These are phyloP conservation scores for Norana najaformis DNA, from an alignment of 2,888 invertebrate species.

Conservation along the genomic window DNA sequence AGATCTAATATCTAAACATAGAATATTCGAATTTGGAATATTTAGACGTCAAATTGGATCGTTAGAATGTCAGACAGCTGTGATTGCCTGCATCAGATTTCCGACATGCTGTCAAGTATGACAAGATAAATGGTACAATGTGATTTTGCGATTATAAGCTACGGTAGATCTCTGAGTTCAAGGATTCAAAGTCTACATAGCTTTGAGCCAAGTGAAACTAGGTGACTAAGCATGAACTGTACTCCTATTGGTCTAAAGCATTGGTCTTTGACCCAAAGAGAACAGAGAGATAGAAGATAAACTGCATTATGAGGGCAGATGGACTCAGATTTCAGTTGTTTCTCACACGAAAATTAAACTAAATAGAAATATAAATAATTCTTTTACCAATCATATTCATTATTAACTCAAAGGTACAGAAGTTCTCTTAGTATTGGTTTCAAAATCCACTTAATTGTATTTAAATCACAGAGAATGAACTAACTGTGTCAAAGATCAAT, in stretches of 20 bases:
- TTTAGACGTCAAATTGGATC: background rate
- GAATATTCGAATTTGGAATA: conserved; percentile 5
- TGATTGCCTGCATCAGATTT: background rate
- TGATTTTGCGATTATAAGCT: background rate
- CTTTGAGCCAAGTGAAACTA: background rate
- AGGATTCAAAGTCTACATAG: background rate
- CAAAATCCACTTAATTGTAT: background rate
- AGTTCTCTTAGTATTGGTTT: background rate
- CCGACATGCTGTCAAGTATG: conserved; percentile 13
- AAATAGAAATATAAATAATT: background rate
- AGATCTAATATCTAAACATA: conserved; percentile 5
- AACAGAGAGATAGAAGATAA: background rate
- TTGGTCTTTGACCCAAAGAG: background rate
- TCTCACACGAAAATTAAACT: background rate
- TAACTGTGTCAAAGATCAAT: background rate
- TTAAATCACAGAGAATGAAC: background rate
- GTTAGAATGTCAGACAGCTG: conserved; percentile 2
- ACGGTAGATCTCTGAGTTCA: background rate
- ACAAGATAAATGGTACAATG: background rate
- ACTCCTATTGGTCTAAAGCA: background rate
- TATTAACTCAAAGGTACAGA: background rate
- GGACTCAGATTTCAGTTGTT: background rate
- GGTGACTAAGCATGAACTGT: background rate
- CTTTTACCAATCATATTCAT: background rate
- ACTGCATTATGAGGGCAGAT: background rate